These are phyloP conservation scores for Bombus difficillimus DNA, from an alignment of 1,140 invertebrate genomes.

Conservation along the genomic window DNA sequence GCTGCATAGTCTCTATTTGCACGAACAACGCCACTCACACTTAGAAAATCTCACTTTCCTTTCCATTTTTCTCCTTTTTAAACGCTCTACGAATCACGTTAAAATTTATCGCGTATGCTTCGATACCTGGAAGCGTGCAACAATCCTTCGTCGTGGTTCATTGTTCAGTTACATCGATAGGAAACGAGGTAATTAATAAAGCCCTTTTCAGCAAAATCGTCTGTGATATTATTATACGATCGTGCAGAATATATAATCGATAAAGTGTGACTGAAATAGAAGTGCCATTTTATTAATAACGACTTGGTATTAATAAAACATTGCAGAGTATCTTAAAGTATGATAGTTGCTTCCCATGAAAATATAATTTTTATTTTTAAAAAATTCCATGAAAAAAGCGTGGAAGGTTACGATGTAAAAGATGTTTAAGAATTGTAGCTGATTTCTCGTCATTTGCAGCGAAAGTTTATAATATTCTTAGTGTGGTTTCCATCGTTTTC, in stretches of 20 bases:
- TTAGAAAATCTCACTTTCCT: conserved; percentile 22
- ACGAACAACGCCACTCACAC: conserved; percentile 17
- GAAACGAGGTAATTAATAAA: background rate
- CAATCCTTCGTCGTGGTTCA: background rate
- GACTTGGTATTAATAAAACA: conserved; percentile 9
- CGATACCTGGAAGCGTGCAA: background rate
- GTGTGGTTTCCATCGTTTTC: background rate
- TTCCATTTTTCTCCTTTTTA: background rate
- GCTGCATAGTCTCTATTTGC: conserved; percentile 55
- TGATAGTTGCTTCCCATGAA: background rate
- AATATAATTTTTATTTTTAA: background rate
- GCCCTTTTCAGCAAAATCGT: background rate
- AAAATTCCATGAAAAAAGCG: background rate
- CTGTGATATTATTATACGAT: conserved; percentile 2
- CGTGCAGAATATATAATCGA: conserved; percentile 13
- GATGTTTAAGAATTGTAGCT: background rate
- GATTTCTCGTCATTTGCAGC: background rate
- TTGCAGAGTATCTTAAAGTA: background rate
- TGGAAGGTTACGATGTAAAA: background rate
- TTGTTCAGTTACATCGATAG: background rate
- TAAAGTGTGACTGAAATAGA: background rate
- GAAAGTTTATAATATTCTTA: background rate
- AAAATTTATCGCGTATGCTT: background rate
- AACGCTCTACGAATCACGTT: background rate
- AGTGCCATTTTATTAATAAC: conserved; percentile 29